Evolutionary conservation across 2,797 vertebrate species (phyloP), one percentile per base, ranked within the genome.

Genomic region (Borostomias antarcticus): DNA sequence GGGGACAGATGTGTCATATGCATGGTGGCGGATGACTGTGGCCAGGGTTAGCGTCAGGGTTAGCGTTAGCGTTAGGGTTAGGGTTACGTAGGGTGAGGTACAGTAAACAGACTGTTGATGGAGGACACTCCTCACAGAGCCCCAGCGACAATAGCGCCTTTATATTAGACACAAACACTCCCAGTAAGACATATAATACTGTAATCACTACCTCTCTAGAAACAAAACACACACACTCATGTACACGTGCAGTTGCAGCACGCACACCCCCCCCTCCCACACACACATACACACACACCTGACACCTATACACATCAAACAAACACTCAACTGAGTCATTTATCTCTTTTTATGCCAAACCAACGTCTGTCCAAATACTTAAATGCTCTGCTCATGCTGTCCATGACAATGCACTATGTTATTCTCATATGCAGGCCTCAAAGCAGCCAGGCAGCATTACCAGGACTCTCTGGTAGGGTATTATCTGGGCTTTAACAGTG

Each of bases 281-380:
- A 56, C 53, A 56, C 53, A 56, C 53, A 56, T 11, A 57, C 53
- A 57, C 53, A 33, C 5, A 57, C 53, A 57, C 29, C n/a, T n/a
- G n/a, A 19, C 30, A 58, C 54, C n/a, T 37, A 28, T 25, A 40
- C 21, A 25, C 35, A n/a, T 56, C 51, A 28, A 25, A 45, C 43
- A 45, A n/a, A n/a, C n/a, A n/a, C n/a, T n/a, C 40, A 7, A 43
- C 15, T 43, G 13, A 43, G n/a, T 43, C 40, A 43, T 17, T 43
- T 43, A 11, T 15, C 40, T 43, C 3, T 43, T 11, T 4, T 17
- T 15, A 43, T 17, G 13, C 40, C 40, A 4, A 11, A 4, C 40
- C 40, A 25, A 58, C 30, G 6, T 25, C 21, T 59, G 13, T 40
- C 17, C 54, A 37, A 35, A 57, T 30, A 57, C 54, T 57, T 57